Percentiles rank a stretch among this genome's conserved stretches.
phyloP scores from a whole-genome alignment of 1,140 invertebrate species.

The Procambarus clarkii region DNA sequence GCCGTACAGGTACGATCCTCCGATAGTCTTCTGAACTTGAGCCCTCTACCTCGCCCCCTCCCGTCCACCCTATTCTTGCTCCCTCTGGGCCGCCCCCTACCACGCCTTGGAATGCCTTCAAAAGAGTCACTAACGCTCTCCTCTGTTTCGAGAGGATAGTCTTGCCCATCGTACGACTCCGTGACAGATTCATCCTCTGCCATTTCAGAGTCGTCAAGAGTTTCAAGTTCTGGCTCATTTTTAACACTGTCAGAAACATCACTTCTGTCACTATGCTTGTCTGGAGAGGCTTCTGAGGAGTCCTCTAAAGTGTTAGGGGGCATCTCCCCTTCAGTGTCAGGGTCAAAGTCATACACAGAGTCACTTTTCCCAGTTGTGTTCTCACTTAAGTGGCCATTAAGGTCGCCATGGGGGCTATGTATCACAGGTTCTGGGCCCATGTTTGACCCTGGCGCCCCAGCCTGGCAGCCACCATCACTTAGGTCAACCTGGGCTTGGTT shows the following conservation, averaged over 20 bases:
- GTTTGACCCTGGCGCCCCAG: neutral
- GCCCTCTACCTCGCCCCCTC: slow-evolving; percentile 59
- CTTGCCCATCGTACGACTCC: slow-evolving; percentile 27
- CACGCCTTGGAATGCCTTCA: slow-evolving; percentile 62
- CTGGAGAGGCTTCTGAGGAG: slow-evolving; percentile 17
- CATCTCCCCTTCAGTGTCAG: slow-evolving; percentile 46
- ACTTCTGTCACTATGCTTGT: slow-evolving; percentile 24
- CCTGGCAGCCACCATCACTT: slow-evolving; percentile 7
- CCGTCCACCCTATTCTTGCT: slow-evolving; percentile 71
- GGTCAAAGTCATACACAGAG: slow-evolving; percentile 72
- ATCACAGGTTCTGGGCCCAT: slow-evolving; percentile 38
- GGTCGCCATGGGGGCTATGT: slow-evolving; percentile 13
- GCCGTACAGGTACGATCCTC: slow-evolving; percentile 66
- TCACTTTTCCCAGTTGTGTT: slow-evolving; percentile 11
- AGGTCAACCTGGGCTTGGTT: slow-evolving; percentile 12
- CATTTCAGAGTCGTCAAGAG: slow-evolving; percentile 51
- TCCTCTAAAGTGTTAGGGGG: slow-evolving; percentile 2
- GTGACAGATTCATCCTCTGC: slow-evolving; percentile 49
- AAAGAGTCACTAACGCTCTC: neutral
- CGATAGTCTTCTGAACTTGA: slow-evolving; percentile 46
- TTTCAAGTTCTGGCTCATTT: slow-evolving; percentile 57
- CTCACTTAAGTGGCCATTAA: slow-evolving; percentile 41
- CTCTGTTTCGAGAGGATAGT: neutral
- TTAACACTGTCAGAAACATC: slow-evolving; percentile 51
- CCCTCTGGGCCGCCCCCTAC: slow-evolving; percentile 67